These are phyloP conservation scores for Fistularia commersonii DNA, from an alignment of 2,797 vertebrate species.

Conservation along the genomic window DNA sequence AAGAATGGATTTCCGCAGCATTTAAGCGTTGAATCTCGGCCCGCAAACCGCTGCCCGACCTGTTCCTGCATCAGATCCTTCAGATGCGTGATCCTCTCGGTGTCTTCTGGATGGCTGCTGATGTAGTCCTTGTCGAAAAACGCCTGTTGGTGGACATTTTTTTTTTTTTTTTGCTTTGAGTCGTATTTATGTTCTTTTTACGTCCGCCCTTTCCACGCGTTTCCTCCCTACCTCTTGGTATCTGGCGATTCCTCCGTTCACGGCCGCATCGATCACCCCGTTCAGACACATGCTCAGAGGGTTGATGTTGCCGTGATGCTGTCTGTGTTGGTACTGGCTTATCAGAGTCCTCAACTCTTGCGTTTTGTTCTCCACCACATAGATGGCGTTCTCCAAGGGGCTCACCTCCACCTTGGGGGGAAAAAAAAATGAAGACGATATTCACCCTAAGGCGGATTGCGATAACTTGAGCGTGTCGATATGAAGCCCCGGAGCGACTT, in stretches of 20 bases:
- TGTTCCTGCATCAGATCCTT: slow-evolving; percentile 99
- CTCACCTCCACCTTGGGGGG: slow-evolving; percentile 90
- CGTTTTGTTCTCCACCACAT: slow-evolving; percentile 99
- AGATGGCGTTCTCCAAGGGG: slow-evolving; percentile 96
- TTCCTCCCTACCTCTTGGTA: slow-evolving; percentile 90
- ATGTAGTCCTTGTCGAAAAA: slow-evolving; percentile 99
- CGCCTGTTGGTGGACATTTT: slow-evolving; percentile 82
- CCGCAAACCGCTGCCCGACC: too few relatives aligned
- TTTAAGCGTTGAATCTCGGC: slow-evolving; percentile 1
- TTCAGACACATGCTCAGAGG: slow-evolving; percentile 99
- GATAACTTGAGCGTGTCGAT: too few relatives aligned
- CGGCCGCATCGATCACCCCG: slow-evolving; percentile 96
- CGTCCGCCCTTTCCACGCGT: too few relatives aligned
- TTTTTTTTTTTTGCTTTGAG: too few relatives aligned
- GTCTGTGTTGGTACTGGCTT: slow-evolving; percentile 97
- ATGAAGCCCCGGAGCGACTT: too few relatives aligned
- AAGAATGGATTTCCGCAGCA: too few relatives aligned
- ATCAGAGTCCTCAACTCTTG: slow-evolving; percentile 95
- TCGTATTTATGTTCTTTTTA: too few relatives aligned
- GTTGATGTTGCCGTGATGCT: slow-evolving; percentile 96
- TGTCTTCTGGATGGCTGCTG: slow-evolving; percentile 90
- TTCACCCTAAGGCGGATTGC: too few relatives aligned
- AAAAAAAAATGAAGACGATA: too few relatives aligned
- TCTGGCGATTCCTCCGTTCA: slow-evolving; percentile 94
- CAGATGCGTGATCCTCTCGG: slow-evolving; percentile 94